phyloP scores from a whole-genome alignment of 1,140 invertebrate genomes.

The Drosophila nigromelanica region DNA sequence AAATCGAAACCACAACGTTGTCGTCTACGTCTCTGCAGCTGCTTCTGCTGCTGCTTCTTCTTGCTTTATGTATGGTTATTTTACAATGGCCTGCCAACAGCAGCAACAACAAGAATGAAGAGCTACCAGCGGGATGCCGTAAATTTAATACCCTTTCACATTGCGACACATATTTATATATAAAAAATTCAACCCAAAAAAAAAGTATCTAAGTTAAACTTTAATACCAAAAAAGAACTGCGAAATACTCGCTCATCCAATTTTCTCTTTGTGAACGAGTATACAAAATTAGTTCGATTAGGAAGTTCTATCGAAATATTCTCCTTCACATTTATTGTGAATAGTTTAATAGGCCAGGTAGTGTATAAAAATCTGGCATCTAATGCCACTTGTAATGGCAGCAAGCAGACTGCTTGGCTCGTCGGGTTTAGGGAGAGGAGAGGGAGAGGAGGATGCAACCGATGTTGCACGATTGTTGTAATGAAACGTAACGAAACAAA shows the following conservation, averaged over 20 bases:
- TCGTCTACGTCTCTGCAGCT: neutral
- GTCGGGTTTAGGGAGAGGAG: slow-evolving; percentile 13
- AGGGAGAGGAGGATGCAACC: neutral
- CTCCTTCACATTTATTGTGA: too few species aligned
- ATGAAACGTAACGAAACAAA: slow-evolving; percentile 80
- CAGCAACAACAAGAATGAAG: slow-evolving; percentile 1
- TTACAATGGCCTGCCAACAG: slow-evolving; percentile 17
- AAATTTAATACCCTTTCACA: too few species aligned
- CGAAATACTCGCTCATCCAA: too few species aligned
- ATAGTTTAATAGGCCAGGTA: too few species aligned
- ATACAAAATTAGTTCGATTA: too few species aligned
- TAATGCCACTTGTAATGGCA: slow-evolving; percentile 49
- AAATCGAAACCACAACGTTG: slow-evolving; percentile 52
- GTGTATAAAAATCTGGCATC: slow-evolving; percentile 1
- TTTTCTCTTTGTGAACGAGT: too few species aligned
- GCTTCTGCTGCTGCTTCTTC: neutral
- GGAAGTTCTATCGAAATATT: too few species aligned
- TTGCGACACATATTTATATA: too few species aligned
- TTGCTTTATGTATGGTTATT: slow-evolving; percentile 26
- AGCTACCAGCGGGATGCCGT: too few species aligned
- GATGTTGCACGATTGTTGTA: slow-evolving; percentile 66
- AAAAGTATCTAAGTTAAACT: too few species aligned
- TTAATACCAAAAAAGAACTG: too few species aligned
- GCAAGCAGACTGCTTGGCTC: neutral
- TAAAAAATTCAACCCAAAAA: too few species aligned